Conservation (phyloP, 2,888 invertebrate genomes). For the Ochropacha duplaris region DNA sequence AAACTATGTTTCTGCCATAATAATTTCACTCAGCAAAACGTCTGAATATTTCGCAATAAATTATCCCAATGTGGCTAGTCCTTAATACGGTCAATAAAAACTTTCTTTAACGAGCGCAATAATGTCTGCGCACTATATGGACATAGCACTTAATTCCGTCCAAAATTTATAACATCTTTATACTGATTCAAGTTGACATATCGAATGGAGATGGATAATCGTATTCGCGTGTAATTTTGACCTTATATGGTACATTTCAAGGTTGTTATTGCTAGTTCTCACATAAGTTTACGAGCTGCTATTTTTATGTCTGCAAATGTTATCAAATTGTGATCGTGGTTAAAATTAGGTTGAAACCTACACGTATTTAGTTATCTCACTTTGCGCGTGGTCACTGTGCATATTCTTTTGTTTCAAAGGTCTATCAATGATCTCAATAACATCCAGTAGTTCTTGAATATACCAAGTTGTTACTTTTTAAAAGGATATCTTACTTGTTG, state of each 20-base stretch:
- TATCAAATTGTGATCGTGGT: too few species aligned
- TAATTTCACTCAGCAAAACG: background rate
- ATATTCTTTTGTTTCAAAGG: too few species aligned
- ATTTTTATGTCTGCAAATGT: background rate
- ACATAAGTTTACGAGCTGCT: background rate
- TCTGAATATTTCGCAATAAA: background rate
- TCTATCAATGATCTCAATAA: too few species aligned
- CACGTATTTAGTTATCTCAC: too few species aligned
- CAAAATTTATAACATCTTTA: conserved; percentile 6
- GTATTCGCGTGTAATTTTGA: conserved; percentile 1
- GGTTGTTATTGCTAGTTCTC: background rate
- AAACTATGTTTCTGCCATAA: background rate
- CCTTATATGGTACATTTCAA: conserved; percentile 6
- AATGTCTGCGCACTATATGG: background rate
- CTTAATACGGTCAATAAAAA: background rate
- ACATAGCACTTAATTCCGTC: background rate
- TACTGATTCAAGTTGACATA: background rate
- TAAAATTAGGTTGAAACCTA: too few species aligned
- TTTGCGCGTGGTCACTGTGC: too few species aligned
- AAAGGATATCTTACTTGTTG: too few species aligned
- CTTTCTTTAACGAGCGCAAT: background rate
- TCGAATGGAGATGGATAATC: background rate
- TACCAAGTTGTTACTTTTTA: too few species aligned
- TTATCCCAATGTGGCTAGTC: background rate
- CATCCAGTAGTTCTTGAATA: too few species aligned